Base-by-base conservation (phyloP, 2,113 vertebrate genomes). In the Erpornis zantholeuca region DNA sequence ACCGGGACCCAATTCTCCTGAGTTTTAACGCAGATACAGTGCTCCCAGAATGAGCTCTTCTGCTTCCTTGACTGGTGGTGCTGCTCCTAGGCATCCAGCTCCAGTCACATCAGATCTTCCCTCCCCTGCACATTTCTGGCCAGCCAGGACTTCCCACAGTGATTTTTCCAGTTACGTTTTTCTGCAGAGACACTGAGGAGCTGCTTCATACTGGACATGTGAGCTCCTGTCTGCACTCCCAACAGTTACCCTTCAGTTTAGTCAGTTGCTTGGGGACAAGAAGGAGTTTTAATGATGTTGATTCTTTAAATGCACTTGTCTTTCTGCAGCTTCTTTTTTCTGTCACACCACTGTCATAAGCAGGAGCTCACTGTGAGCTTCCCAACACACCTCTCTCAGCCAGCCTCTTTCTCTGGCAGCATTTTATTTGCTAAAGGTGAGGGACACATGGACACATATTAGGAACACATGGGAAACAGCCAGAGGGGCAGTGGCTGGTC, bases 371-470 rank as follows among this genome's bases (percentile, higher is more conserved):
- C n/a, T 52, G 31, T 53, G 87, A 35, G 56, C 40, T 56, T 76
- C n/a, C n/a, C 50, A 61, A 36, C 4, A 10, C 12, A 9, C 6
- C 12, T 68, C 35, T 59, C 40, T 44, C 76, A 64, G 49, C 6
- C 4, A 6, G 7, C 20, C 13, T 28, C 27, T 18, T 64, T 72
- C 49, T 12, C 38, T 6, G 1, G 15, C 16, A 86, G 31, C 28
- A 29, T 18, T 85, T 45, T 1, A 9, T 47, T 14, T 88, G 70
- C 27, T 72, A 57, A 88, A 90, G 63, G 11, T 17, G 40, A 82
- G 35, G 14, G 15, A 54, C 68, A 29, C 1, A 3, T 2, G 0
- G n/a, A 52, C 44, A 59, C 0, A 0, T 3, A 3, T 28, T 35
- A 66, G 44, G 21, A 79, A 11, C 19, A 31, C 0, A 3, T 27